A percentile compares a stretch with the other conserved stretches of the same genome.
Conservation (phyloP, 2,888 invertebrate species). For the Metellina segmentata region DNA sequence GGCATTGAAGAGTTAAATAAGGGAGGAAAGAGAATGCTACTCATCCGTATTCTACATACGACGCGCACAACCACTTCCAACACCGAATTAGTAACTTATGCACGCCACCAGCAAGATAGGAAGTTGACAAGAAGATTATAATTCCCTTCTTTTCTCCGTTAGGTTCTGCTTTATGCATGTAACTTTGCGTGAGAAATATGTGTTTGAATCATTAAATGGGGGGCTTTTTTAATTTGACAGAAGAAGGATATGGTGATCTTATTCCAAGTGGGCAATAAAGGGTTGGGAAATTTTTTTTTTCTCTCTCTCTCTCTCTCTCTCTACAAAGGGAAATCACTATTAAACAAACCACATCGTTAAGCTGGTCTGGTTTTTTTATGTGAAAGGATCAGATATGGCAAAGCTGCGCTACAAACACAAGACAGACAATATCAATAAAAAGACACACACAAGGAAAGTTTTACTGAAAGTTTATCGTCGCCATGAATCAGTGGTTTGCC, state of each 20-base stretch:
- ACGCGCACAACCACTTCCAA: not conserved
- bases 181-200: not conserved
- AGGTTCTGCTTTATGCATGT: not conserved
- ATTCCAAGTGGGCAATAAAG: no score
- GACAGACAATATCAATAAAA: no score
- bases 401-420: no score
- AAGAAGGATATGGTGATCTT: not conserved
- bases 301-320: no score
- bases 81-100: not conserved
- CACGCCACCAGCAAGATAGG: not conserved
- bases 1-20: slow-evolving; percentile 4
- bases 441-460: no score
- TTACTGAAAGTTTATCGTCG: no score
- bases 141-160: slow-evolving; percentile 38
- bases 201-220: not conserved
- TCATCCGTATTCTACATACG: slow-evolving; percentile 12
- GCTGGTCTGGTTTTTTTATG: no score
- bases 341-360: no score
- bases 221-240: not conserved
- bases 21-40: not conserved
- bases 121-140: not conserved
- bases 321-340: no score
- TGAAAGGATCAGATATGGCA: no score
- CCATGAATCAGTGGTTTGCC: no score
- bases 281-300: no score